Evolutionary conservation across 1,140 invertebrate genomes (phyloP).

Genomic region (Apis cerana): DNA sequence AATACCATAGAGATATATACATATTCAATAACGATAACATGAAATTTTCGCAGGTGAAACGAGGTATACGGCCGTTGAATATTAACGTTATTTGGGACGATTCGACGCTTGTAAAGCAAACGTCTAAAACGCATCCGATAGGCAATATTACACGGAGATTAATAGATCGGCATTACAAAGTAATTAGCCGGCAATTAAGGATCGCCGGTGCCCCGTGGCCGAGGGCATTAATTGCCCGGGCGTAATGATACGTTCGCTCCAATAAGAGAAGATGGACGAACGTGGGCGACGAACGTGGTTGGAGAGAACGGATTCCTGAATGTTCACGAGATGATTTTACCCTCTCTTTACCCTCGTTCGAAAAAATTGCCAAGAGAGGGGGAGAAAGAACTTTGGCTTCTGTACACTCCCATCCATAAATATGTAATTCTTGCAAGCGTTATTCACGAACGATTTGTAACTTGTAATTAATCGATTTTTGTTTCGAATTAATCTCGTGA

Average conservation of each 20-base stretch:
- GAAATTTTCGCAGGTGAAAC: too few relatives aligned
- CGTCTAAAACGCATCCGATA: conserved; percentile 25
- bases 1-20: too few relatives aligned
- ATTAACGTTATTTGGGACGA: neutral
- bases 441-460: too few relatives aligned
- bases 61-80: neutral
- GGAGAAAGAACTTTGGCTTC: neutral
- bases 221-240: conserved; percentile 38
- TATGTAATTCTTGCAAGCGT: too few relatives aligned
- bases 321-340: neutral
- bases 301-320: neutral
- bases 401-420: too few relatives aligned
- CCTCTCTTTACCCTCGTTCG: neutral
- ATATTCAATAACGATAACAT: neutral
- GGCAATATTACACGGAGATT: conserved; percentile 41
- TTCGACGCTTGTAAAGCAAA: conserved; percentile 18
- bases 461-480: too few relatives aligned
- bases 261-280: conserved; percentile 37
- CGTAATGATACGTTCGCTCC: conserved; percentile 46
- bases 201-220: neutral
- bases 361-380: conserved; percentile 7
- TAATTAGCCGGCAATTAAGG: conserved; percentile 49
- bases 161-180: conserved; percentile 46
- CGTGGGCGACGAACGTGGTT: neutral
- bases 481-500: too few relatives aligned